Percentiles rank a stretch among this genome's conserved stretches.
phyloP scores from a whole-genome alignment of 2,797 vertebrate genomes.

The Diceros bicornis region DNA sequence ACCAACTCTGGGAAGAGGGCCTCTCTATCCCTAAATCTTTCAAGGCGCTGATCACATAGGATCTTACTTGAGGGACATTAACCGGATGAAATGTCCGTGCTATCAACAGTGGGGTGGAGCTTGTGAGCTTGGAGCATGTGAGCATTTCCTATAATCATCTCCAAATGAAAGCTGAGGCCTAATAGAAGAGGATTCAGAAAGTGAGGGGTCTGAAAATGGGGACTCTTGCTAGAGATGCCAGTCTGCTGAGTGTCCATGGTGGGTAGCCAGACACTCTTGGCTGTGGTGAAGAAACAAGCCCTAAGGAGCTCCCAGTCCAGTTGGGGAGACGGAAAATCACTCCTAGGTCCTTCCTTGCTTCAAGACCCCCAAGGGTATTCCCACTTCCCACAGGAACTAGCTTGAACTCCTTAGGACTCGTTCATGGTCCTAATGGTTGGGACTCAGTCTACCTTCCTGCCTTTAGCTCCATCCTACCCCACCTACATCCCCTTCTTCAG shows the following conservation, averaged over 20 bases:
- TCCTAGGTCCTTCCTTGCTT: not conserved
- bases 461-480: not conserved
- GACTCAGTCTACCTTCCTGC: not conserved
- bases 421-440: rapidly evolving
- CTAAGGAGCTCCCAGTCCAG: not conserved
- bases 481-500: not conserved
- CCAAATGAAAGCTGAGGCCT: not conserved
- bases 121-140: not conserved
- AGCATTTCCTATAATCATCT: rapidly evolving
- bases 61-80: rapidly evolving
- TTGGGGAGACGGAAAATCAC: not conserved
- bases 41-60: rapidly evolving
- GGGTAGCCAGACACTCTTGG: rapidly evolving
- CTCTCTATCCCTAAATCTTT: not conserved
- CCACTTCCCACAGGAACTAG: not conserved
- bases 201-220: not conserved
- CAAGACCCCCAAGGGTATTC: not conserved
- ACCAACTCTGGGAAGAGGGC: not conserved
- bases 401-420: not conserved
- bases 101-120: not conserved
- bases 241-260: not conserved
- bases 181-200: not conserved
- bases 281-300: not conserved
- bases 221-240: not conserved
- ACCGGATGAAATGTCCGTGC: rapidly evolving